A percentile compares a stretch with the other conserved stretches of the same genome.
Conservation (phyloP, 1,140 invertebrate genomes). For the Drosophila trapezifrons region DNA sequence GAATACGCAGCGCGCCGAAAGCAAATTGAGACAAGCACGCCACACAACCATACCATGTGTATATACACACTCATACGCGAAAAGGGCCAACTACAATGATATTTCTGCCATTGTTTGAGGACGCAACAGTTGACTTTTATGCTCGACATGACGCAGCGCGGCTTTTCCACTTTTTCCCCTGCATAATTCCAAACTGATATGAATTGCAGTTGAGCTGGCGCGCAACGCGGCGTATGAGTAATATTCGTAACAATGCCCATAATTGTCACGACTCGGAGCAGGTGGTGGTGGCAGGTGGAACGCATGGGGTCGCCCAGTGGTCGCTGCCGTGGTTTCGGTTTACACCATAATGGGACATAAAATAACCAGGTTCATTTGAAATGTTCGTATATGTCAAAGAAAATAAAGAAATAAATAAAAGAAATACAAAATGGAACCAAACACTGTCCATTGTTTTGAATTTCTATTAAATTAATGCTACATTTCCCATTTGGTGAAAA, state of each 20-base stretch:
- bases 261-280: slow-evolving; percentile 40
- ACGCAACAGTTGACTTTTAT: slow-evolving; percentile 79
- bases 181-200: slow-evolving; percentile 61
- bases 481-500: background rate
- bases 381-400: too few species aligned
- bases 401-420: background rate
- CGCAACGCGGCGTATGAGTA: slow-evolving; percentile 61
- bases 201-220: slow-evolving; percentile 40
- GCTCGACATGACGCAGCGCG: slow-evolving; percentile 57
- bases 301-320: background rate
- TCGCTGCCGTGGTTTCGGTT: slow-evolving; percentile 10
- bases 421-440: background rate
- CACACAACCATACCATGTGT: slow-evolving; percentile 5
- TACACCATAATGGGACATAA: slow-evolving; percentile 25
- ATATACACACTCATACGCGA: slow-evolving; percentile 1
- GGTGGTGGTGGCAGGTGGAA: slow-evolving; percentile 8
- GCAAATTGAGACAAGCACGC: slow-evolving; percentile 61
- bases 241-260: slow-evolving; percentile 58
- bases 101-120: slow-evolving; percentile 26
- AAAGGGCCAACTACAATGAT: slow-evolving; percentile 20
- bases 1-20: slow-evolving; percentile 58
- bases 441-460: background rate
- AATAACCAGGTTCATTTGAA: background rate
- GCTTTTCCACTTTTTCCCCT: slow-evolving; percentile 39
- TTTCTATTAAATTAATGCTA: background rate